phyloP scores from a whole-genome alignment of 2,888 invertebrate species.

The Eudemis profundana region DNA sequence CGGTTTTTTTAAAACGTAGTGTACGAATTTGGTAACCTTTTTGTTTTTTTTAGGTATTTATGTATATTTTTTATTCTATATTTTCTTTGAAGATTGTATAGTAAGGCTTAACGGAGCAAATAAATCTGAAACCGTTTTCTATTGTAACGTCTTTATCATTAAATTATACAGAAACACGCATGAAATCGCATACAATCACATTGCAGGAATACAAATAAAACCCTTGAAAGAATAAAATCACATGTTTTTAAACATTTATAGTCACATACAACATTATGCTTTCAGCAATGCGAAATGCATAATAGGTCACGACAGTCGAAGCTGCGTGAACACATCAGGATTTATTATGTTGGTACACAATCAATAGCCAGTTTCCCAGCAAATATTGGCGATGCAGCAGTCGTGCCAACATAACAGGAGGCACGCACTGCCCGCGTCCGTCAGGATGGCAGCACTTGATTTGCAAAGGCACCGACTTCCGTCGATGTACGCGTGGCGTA shows the following conservation, averaged over 20 bases:
- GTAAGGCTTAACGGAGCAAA: too few relatives aligned
- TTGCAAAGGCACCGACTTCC: conserved; percentile 79
- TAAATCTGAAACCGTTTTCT: conserved; percentile 1
- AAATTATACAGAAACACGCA: conserved; percentile 38
- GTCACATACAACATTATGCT: conserved; percentile 51
- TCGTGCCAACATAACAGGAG: conserved; percentile 61
- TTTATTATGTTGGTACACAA: conserved; percentile 41
- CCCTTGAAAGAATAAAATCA: conserved; percentile 15
- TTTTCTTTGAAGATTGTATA: too few relatives aligned
- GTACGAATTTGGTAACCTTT: too few relatives aligned
- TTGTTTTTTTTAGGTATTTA: too few relatives aligned
- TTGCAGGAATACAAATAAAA: conserved; percentile 34
- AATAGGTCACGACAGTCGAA: conserved; percentile 62
- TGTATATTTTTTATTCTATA: too few relatives aligned
- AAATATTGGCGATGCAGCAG: conserved; percentile 57
- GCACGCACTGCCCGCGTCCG: conserved; percentile 52
- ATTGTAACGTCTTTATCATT: conserved; percentile 17
- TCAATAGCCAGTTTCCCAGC: conserved; percentile 56
- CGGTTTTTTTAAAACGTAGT: too few relatives aligned
- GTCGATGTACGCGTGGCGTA: conserved; percentile 55
- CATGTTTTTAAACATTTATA: conserved; percentile 7
- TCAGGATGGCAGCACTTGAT: conserved; percentile 56
- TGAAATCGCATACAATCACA: conserved; percentile 29
- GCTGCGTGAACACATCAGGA: conserved; percentile 69
- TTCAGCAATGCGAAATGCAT: conserved; percentile 51